phyloP scores from a whole-genome alignment of 2,797 vertebrate species.

The Coregonus suidteri region DNA sequence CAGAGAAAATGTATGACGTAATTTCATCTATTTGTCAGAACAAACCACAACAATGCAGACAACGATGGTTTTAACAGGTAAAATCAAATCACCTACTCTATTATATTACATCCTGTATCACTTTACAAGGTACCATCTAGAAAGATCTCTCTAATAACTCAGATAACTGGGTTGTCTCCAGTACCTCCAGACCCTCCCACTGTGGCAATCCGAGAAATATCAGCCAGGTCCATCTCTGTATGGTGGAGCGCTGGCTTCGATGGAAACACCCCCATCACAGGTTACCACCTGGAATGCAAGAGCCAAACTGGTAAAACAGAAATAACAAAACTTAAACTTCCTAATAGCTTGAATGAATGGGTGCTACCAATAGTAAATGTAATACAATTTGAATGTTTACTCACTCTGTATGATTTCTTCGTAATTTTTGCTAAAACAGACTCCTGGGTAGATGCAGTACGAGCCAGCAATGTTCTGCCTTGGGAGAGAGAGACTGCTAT shows the following conservation, averaged over 20 bases:
- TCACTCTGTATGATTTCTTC: background rate
- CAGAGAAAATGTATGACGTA: too few species aligned
- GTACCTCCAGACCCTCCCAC: constrained; percentile 51
- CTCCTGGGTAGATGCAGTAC: constrained; percentile 52
- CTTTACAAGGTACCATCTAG: background rate
- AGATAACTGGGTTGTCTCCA: constrained; percentile 20
- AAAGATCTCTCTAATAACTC: background rate
- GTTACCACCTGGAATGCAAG: constrained; percentile 59
- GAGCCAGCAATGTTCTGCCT: constrained; percentile 28
- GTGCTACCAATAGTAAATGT: background rate
- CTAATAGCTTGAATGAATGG: background rate
- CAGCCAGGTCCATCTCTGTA: constrained; percentile 39
- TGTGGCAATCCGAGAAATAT: constrained; percentile 51
- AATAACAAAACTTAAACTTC: background rate
- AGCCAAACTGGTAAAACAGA: constrained; percentile 51
- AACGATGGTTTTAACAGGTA: background rate
- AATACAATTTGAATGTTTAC: background rate
- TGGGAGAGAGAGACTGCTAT: constrained; percentile 53
- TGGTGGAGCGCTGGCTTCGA: constrained; percentile 60
- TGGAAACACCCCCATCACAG: constrained; percentile 58
- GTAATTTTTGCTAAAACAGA: constrained; percentile 37
- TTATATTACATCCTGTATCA: background rate
- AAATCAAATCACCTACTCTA: background rate
- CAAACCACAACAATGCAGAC: background rate
- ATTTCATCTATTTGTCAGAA: background rate